Conservation (phyloP, 2,113 vertebrate species). For the Cairina moschata region DNA sequence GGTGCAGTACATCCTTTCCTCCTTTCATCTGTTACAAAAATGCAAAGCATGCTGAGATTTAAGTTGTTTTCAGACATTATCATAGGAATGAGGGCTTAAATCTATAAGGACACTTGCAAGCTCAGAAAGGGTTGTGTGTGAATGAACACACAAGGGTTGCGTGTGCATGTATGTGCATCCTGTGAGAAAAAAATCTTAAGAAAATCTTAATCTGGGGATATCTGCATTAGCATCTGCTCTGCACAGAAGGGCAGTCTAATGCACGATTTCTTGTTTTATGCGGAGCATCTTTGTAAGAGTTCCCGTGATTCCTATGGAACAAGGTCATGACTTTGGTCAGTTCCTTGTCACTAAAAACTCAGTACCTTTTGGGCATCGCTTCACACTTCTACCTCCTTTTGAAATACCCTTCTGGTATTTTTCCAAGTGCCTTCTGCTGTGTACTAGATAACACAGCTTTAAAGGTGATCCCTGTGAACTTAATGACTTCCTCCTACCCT, state of each 20-base stretch:
- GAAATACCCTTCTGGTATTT: not conserved
- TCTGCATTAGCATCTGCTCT: not conserved
- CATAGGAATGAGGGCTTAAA: not conserved
- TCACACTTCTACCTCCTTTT: not conserved
- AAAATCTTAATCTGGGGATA: not conserved
- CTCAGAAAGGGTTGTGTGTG: not conserved
- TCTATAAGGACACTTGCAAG: not conserved
- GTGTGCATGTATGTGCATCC: not conserved
- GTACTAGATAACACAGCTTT: not conserved
- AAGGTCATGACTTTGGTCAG: not conserved
- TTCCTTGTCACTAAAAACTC: not conserved
- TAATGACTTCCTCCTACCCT: not conserved
- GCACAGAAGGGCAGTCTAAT: not conserved
- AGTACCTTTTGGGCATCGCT: not conserved
- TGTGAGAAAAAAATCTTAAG: not conserved
- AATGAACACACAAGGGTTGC: not conserved
- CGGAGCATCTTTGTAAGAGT: not conserved
- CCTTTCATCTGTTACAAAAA: not conserved
- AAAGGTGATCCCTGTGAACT: slow-evolving; percentile 12
- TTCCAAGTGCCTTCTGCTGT: slow-evolving; percentile 12
- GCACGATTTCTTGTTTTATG: not conserved
- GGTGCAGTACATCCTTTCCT: not conserved
- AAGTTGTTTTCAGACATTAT: not conserved
- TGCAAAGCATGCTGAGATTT: not conserved
- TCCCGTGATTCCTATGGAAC: not conserved